Base-by-base conservation (phyloP, 2,797 vertebrate species). In the Coregonus ussuriensis region DNA sequence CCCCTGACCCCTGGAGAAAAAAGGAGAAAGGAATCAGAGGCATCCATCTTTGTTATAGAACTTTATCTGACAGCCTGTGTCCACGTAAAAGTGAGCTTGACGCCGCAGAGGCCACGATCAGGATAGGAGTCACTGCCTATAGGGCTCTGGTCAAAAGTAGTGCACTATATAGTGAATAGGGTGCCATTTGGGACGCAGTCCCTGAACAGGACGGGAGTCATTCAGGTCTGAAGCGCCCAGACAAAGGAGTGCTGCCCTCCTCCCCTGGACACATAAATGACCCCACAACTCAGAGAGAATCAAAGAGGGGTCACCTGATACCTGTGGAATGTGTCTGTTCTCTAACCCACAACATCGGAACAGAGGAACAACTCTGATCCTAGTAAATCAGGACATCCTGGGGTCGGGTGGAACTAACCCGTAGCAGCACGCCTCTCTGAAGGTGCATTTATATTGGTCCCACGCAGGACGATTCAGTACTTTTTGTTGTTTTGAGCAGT, bases 121-220 rank as follows among this genome's bases (percentile, higher is more conserved):
- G 9, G 9, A 11, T 47, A 47, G 9, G 41, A 47, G 2, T 47
- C 41, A 47, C 9, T 47, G 41, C 41, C 31, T 33, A 33, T 33
- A 13, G 41, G 9, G 41, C 41, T 9, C 41, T 9, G 1, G 41
- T 47, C 41, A 47, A 11, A 47, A 47, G 11, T 47, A 11, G 2
- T 47, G 9, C 41, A 47, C 41, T 47, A 9, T 47, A 11, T 47
- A 47, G 9, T 11, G 41, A 11, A 47, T 11, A 47, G 9, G 9
- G 9, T 13, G 41, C 41, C 41, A 47, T 47, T 47, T 47, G 41
- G 9, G 9, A 47, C 9, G 0, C 9, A 47, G 0, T 0, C 0
- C 9, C 11, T 47, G 41, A 47, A 18, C 15, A 18, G n/a, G 54
- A 15, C 6, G 4, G 52, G 54, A n/a, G 16, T 56, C 16, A 15